Conservation (phyloP, 1,140 invertebrate genomes). For the Achatina immaculata region DNA sequence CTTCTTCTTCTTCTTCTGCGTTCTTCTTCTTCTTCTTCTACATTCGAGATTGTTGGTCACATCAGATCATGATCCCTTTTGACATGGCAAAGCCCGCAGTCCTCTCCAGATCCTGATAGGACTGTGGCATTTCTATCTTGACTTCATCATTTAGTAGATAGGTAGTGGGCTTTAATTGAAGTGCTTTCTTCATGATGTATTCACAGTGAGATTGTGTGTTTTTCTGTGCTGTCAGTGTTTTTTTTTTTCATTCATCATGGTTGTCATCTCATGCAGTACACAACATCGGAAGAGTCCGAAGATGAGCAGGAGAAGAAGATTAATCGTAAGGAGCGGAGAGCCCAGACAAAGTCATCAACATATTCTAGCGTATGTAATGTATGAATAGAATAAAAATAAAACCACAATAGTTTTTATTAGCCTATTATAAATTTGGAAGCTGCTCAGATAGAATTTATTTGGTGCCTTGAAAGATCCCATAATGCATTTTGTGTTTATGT, state of each 20-base stretch:
- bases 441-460: no score
- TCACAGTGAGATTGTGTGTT: neutral
- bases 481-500: no score
- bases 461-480: no score
- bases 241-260: neutral
- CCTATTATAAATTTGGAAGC: no score
- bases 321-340: constrained; percentile 40
- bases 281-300: constrained; percentile 1
- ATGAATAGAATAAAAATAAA: no score
- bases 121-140: neutral
- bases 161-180: neutral
- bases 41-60: no score
- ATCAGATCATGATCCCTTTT: no score
- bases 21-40: no score
- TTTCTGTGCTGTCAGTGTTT: neutral
- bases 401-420: no score
- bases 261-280: constrained; percentile 9
- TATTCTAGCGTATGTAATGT: constrained; percentile 1
- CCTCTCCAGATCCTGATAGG: no score
- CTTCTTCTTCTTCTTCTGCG: no score
- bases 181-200: neutral
- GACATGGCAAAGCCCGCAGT: no score
- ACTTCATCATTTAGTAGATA: neutral
- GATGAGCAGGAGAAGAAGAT: neutral
- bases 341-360: neutral